Base-by-base conservation (phyloP, 2,888 invertebrate species). In the Cremastinae sp. region DNA sequence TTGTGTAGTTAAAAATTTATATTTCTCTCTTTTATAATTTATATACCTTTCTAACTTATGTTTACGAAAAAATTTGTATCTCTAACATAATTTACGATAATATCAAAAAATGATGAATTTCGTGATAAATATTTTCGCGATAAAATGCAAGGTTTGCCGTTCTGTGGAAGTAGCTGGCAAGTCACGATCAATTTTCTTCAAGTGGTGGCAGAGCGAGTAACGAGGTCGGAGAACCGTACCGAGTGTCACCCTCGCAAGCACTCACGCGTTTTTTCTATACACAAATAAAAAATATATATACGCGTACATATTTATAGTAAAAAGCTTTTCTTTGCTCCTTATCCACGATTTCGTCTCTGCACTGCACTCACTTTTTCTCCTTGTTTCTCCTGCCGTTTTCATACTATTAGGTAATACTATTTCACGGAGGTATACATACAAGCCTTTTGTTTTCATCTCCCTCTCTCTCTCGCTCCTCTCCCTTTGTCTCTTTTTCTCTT, bases 141-240 rank as follows among this genome's bases (percentile, higher is more conserved):
- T 28, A 28, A 28, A 28, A n/a, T n/a, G n/a, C n/a, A n/a, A 28
- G 5, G 28, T 28, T 28, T 28, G 28, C 28, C 28, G 5, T 28
- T 28, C 2, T 28, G 28, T 3, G 66, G 41, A 75, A 49, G 71
- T 75, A 45, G 64, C 62, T 73, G 43, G 58, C 43, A 61, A 84
- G 84, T 83, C 84, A 72, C 87, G 84, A 85, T 86, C 86, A 87
- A 86, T 87, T 87, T 86, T 84, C 84, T 81, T 83, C 83, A 86
- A 87, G 86, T 85, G 83, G 83, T 82, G 83, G 83, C 81, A 80
- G 82, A 78, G 78, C 80, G 81, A 28, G 28, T 86, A 86, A 86
- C 85, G 83, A 87, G 84, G 84, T 86, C 82, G 79, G 80, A 84
- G 82, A 83, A 81, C 70, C 76, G 81, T 45, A 59, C 64, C 34